Evolutionary conservation across 2,797 vertebrate genomes (phyloP), one percentile per base, ranked within the genome.

Genomic region (Dromococcyx pavoninus): DNA sequence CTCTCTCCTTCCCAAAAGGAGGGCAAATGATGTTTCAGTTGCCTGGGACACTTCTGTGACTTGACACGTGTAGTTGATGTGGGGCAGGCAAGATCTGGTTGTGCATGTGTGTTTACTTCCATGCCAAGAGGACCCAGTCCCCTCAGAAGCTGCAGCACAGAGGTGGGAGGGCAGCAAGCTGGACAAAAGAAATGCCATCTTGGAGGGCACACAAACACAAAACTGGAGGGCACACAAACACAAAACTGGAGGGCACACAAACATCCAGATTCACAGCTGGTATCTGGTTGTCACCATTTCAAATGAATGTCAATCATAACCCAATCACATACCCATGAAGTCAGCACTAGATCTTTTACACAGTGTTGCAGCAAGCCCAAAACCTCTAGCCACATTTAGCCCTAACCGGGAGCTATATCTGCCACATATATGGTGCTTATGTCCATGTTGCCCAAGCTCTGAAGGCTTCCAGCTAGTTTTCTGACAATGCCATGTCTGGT

Each of bases 1-100:
- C 30, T 87, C 73, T 61, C 13, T 74, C 50, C 25, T 77, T 67
- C 54, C 30, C 62, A 65, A 46, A 80, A 79, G 53, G 57, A 83
- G 30, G 17, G 37, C 16, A 76, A 61, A 74, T 15, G 23, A 5
- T 3, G 8, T 74, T 83, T 80, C 7, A 1, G 4, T 67, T 62
- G 41, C 37, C 48, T 44, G 13, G 35, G 13, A 61, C 19, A 28
- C 13, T 48, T 67, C 35, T 67, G 65, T 43, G 79, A 62, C 24
- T 27, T 56, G 65, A n/a, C 30, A 51, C 27, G 58, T 2, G 2
- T 6, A 66, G 37, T 18, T 3, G 0, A 4, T 11, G 17, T 22
- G 48, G 80, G 25, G n/a, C 2, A 3, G 27, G 7, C 6, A 2
- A 2, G 3, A 19, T 89, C 28, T 41, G 7, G 6, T 24, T 88